Evolutionary conservation across 2,797 vertebrate species (phyloP).

Genomic region (Zalophus californianus): DNA sequence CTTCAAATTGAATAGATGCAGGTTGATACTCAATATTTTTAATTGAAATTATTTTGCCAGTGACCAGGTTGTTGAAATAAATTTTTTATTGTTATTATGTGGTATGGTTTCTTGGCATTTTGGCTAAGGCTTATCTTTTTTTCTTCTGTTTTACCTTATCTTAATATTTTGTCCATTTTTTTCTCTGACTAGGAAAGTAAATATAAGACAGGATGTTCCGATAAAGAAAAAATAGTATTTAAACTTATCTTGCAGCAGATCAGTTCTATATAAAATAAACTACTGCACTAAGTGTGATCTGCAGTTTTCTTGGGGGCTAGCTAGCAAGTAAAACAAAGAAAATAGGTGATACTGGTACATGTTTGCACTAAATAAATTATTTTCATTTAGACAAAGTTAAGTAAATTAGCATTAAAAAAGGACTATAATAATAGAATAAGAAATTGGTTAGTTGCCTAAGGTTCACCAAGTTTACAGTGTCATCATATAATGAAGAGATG

Average conservation of each 20-base stretch:
- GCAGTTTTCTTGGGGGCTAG: neutral
- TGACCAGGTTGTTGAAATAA: neutral
- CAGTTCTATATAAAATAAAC: constrained; percentile 14
- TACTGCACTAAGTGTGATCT: neutral
- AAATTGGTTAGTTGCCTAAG: neutral
- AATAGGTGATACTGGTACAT: neutral
- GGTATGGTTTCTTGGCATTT: neutral
- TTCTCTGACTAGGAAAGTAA: neutral
- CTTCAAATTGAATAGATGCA: neutral
- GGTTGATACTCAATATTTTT: neutral
- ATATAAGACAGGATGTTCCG: neutral
- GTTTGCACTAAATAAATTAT: neutral
- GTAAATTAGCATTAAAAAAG: neutral
- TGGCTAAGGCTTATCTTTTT: neutral
- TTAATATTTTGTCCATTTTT: constrained; percentile 28
- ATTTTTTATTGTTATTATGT: neutral
- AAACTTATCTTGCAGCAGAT: neutral
- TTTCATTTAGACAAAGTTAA: constrained; percentile 39
- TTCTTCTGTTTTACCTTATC: constrained; percentile 30
- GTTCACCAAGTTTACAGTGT: neutral
- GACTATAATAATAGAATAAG: neutral
- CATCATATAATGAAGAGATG: neutral
- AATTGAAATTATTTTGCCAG: constrained; percentile 49
- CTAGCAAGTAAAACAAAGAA: neutral
- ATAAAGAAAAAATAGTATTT: constrained; percentile 9